Percentiles rank a stretch among this genome's conserved stretches.
Evolutionary conservation across 2,888 invertebrate genomes (phyloP).

Genomic region (Notodonta ziczac): DNA sequence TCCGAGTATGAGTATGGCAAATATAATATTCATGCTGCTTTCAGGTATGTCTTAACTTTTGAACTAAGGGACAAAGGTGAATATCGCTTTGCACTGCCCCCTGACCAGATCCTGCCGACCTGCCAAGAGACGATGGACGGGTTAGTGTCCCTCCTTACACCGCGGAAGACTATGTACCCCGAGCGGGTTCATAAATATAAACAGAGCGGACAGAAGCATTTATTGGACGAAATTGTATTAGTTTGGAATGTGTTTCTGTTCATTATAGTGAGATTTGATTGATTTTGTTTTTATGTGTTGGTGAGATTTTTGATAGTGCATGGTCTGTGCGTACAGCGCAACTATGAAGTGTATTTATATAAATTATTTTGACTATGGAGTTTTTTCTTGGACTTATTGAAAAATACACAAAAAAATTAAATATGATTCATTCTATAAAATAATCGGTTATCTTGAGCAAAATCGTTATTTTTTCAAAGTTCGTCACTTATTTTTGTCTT

Average conservation of each 20-base stretch:
- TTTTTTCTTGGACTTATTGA: no score
- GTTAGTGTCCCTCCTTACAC: slow-evolving; percentile 48
- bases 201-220: slow-evolving; percentile 14
- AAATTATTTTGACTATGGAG: no score
- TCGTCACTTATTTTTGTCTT: no score
- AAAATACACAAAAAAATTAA: no score
- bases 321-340: no score
- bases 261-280: slow-evolving; percentile 48
- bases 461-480: no score
- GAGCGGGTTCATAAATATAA: slow-evolving; percentile 1
- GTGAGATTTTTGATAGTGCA: background rate
- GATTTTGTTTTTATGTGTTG: slow-evolving; percentile 13
- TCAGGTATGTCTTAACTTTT: slow-evolving; percentile 85
- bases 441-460: no score
- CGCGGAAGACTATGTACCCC: slow-evolving; percentile 7
- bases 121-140: slow-evolving; percentile 85
- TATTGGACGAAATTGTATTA: slow-evolving; percentile 37
- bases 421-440: no score
- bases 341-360: no score
- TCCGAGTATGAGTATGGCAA: no score
- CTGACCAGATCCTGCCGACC: slow-evolving; percentile 85
- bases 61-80: slow-evolving; percentile 86
- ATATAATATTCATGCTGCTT: background rate
- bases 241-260: slow-evolving; percentile 45
- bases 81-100: slow-evolving; percentile 88